Evolutionary conservation across 2,113 vertebrate genomes (phyloP), one percentile per base, ranked within the genome.

Genomic region (Pseudopodoces humilis): DNA sequence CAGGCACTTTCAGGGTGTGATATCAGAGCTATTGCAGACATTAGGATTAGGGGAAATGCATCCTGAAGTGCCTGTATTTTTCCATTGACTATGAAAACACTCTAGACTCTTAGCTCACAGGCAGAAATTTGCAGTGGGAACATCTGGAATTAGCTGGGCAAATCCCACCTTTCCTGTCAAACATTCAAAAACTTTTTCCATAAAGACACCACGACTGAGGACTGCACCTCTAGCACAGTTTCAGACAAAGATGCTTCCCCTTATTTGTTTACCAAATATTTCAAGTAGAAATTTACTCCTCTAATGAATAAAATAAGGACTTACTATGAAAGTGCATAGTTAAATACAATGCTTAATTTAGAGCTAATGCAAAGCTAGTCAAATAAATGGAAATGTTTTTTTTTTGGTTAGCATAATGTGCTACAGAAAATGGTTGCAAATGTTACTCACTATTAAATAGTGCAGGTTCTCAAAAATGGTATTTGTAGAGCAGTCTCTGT

Each of bases 131-230:
- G 47, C 68, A 63, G 37, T 55, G 80, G 35, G 92, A 90, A 92
- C 86, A 92, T 90, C 88, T 94, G 95, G 83, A 83, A 11, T 5
- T 59, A 68, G 33, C 43, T 2, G 2, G 59, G 52, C 16, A 95
- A 96, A 81, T 90, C 86, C 64, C 80, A 92, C 86, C 71, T 88
- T 85, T 90, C 56, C 55, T 52, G 55, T 79, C 71, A 90, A 89
- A 90, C 11, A 35, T 72, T 83, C 74, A 80, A 24, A 65, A 83
- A 63, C 53, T 77, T 90, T 41, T 90, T 52, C 92, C 44, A 46
- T 70, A 76, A 77, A 83, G 75, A 65, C 33, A 67, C 43, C 24
- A 33, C 41, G 55, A 86, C 59, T 30, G 44, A 88, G 53, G 12
- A 28, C 20, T 75, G 65, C 39, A 33, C 59, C 43, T 91, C 84